phyloP scores from a whole-genome alignment of 2,888 invertebrate genomes.

The Troilus luridus region DNA sequence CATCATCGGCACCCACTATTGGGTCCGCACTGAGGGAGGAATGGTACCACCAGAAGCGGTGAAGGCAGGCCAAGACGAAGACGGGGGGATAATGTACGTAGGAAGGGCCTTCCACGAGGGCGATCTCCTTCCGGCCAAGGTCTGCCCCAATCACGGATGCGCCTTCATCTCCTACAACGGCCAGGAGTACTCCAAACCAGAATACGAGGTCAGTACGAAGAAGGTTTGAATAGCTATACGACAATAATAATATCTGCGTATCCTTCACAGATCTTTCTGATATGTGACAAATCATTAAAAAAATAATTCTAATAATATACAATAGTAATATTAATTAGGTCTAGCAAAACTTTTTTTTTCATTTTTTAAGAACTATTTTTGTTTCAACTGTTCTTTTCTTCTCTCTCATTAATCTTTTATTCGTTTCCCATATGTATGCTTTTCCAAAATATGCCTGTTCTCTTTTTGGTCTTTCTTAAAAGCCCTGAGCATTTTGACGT shows the following conservation, averaged over 20 bases:
- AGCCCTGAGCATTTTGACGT: too few species aligned
- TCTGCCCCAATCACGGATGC: conserved; percentile 66
- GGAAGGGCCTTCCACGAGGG: conserved; percentile 73
- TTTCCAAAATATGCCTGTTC: too few species aligned
- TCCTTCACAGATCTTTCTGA: too few species aligned
- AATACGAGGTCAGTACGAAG: conserved; percentile 67
- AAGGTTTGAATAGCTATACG: neutral
- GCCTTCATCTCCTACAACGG: conserved; percentile 67
- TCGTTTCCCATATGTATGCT: too few species aligned
- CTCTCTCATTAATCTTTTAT: too few species aligned
- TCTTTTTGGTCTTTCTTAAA: too few species aligned
- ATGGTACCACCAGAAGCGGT: conserved; percentile 73
- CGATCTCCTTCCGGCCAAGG: conserved; percentile 68
- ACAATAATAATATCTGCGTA: neutral
- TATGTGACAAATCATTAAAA: neutral
- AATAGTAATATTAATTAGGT: too few species aligned
- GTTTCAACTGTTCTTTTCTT: too few species aligned
- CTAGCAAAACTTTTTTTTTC: too few species aligned
- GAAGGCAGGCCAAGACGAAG: conserved; percentile 77
- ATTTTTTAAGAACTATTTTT: too few species aligned
- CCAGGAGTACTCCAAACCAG: conserved; percentile 65
- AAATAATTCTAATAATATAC: neutral
- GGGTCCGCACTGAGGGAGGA: conserved; percentile 67
- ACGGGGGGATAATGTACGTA: conserved; percentile 81
- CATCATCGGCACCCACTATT: conserved; percentile 63